A percentile compares a stretch with the other conserved stretches of the same genome.
These are phyloP conservation scores for Phoxinus phoxinus DNA, from an alignment of 2,113 vertebrate genomes.

Conservation along the genomic window DNA sequence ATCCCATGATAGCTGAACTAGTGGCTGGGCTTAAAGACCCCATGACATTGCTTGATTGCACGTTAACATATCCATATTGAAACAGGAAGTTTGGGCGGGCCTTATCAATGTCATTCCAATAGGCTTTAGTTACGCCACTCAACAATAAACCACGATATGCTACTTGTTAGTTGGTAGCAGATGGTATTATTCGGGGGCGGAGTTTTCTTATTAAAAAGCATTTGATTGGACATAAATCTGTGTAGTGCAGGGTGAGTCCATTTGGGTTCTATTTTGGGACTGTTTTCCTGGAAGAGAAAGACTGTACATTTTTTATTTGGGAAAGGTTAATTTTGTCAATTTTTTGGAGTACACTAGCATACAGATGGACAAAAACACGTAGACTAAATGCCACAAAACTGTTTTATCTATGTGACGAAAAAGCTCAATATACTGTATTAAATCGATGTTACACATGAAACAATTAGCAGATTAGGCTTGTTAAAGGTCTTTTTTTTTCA, in stretches of 20 bases:
- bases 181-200: not conserved
- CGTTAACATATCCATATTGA: not conserved
- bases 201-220: not conserved
- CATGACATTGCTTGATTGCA: not conserved
- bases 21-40: not conserved
- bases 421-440: not conserved
- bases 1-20: not conserved
- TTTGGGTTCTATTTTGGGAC: not conserved
- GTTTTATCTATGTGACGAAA: not conserved
- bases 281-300: not conserved
- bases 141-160: not conserved
- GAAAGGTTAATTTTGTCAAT: not conserved
- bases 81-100: not conserved
- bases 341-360: not conserved
- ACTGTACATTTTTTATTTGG: not conserved
- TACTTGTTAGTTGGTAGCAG: not conserved
- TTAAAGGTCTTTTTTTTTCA: not conserved
- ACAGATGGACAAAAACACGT: not conserved
- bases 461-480: not conserved
- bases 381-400: not conserved
- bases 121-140: not conserved
- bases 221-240: not conserved
- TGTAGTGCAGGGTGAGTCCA: not conserved
- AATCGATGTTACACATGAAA: not conserved
- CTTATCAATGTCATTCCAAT: constrained; percentile 2